phyloP scores from a whole-genome alignment of 2,888 invertebrate species.

The Arctia plantaginis region DNA sequence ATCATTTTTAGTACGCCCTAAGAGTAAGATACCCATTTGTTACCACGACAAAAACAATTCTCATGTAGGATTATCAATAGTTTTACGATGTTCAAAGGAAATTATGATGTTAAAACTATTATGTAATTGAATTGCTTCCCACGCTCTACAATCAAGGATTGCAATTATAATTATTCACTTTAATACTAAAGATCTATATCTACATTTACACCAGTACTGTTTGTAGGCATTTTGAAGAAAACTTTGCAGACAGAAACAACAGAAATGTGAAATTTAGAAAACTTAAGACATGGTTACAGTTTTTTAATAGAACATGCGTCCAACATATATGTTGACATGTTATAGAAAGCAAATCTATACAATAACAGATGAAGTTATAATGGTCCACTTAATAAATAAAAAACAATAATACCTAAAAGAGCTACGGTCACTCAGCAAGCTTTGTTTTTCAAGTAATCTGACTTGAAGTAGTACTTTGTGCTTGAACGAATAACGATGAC shows the following conservation, averaged over 20 bases:
- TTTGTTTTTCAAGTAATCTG: background rate
- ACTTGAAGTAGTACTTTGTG: background rate
- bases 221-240: too few species aligned
- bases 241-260: too few species aligned
- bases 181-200: background rate
- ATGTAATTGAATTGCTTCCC: conserved; percentile 30
- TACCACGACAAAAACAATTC: background rate
- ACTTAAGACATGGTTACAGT: too few species aligned
- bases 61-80: background rate
- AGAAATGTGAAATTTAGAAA: background rate
- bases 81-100: conserved; percentile 6
- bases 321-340: too few species aligned
- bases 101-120: conserved; percentile 34
- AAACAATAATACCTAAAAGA: background rate
- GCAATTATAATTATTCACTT: too few species aligned
- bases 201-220: background rate
- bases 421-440: background rate
- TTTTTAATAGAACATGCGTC: too few species aligned
- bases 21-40: background rate
- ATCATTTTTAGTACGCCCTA: background rate
- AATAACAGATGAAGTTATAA: too few species aligned
- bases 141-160: conserved; percentile 14
- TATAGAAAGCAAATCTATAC: too few species aligned
- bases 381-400: background rate
- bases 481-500: background rate